Evolutionary conservation across 2,888 invertebrate genomes (phyloP).

Genomic region (Spodoptera littoralis): DNA sequence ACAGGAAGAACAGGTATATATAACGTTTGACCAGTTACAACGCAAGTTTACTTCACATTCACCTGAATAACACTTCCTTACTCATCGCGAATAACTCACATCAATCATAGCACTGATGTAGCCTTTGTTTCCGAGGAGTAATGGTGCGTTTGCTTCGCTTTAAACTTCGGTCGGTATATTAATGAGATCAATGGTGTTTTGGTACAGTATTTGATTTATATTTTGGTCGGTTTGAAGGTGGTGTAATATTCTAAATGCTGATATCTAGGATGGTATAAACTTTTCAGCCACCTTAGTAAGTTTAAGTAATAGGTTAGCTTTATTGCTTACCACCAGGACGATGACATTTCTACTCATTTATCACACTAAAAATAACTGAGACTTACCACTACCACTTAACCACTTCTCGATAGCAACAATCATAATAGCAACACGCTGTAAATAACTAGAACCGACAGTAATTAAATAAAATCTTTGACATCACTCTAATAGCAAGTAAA

Average conservation of each 20-base stretch:
- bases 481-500: constrained; percentile 31
- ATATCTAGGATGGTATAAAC: no score
- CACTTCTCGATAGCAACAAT: background rate
- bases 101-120: constrained; percentile 41
- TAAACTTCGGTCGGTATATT: constrained; percentile 22
- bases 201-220: background rate
- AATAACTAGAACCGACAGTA: constrained; percentile 17
- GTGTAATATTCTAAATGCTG: no score
- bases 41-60: constrained; percentile 10
- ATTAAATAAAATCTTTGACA: constrained; percentile 27
- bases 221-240: background rate
- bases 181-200: background rate
- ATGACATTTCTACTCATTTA: no score
- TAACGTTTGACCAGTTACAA: no score
- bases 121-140: constrained; percentile 40
- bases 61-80: constrained; percentile 25
- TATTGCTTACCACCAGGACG: no score
- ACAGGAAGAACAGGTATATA: no score
- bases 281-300: no score
- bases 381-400: no score
- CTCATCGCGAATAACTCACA: constrained; percentile 38
- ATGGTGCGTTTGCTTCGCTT: constrained; percentile 25
- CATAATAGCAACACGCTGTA: background rate
- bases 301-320: no score
- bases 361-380: no score